phyloP scores from a whole-genome alignment of 2,797 vertebrate genomes.

The Etheostoma perlongum region DNA sequence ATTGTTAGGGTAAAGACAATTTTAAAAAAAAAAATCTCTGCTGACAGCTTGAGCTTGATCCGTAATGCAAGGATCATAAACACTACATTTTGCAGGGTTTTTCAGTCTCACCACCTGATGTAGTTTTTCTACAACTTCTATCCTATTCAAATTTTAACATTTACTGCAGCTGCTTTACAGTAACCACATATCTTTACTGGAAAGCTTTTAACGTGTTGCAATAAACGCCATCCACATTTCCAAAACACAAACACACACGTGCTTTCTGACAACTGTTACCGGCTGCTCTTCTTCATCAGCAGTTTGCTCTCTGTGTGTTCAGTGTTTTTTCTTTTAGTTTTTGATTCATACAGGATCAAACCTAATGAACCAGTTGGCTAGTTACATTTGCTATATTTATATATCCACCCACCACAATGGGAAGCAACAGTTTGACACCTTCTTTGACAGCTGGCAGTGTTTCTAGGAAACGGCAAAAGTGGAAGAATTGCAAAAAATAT shows the following conservation, averaged over 20 bases:
- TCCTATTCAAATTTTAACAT: background rate
- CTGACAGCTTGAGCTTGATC: background rate
- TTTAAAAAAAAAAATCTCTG: background rate
- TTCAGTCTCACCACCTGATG: background rate
- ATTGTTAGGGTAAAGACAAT: background rate
- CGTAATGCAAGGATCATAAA: background rate
- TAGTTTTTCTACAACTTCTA: background rate
- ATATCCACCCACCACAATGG: conserved; percentile 20
- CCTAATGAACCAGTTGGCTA: conserved; percentile 30
- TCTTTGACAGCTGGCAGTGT: conserved; percentile 18
- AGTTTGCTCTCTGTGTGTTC: background rate
- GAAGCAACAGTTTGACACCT: conserved; percentile 26
- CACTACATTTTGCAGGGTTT: background rate
- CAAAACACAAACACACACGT: background rate
- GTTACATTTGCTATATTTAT: conserved; percentile 22
- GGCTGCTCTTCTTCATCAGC: background rate
- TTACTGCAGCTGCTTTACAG: background rate
- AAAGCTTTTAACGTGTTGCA: conserved; percentile 3
- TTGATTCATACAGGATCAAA: conserved; percentile 22
- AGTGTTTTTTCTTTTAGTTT: background rate
- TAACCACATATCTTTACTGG: background rate
- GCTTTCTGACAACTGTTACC: background rate
- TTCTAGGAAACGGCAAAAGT: conserved; percentile 10
- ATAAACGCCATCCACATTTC: background rate
- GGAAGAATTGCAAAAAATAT: conserved; percentile 7